Percentiles rank a stretch among this genome's conserved stretches.
These are phyloP conservation scores for Percopsis transmontana DNA, from an alignment of 2,113 vertebrate genomes.

Conservation along the genomic window DNA sequence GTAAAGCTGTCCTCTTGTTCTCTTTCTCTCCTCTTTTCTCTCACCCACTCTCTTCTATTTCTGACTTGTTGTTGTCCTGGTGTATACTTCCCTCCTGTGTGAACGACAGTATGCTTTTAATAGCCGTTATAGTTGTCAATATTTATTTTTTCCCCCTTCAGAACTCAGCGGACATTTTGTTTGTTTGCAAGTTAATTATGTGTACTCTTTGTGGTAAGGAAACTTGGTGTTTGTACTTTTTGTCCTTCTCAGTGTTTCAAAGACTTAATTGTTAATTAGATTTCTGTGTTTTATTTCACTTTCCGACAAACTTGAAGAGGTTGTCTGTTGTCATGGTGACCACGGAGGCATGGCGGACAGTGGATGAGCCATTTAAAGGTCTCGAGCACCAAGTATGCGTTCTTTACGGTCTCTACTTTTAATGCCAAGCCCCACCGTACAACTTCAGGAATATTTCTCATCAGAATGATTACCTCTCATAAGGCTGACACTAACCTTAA, in stretches of 20 bases:
- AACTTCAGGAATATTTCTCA: constrained; percentile 22
- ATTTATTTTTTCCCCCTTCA: constrained; percentile 57
- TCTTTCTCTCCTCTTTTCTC: constrained; percentile 35
- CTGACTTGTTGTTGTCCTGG: constrained; percentile 66
- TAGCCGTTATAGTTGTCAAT: constrained; percentile 74
- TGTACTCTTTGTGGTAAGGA: constrained; percentile 75
- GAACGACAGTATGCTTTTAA: constrained; percentile 71
- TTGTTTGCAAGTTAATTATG: constrained; percentile 69
- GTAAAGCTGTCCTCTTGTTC: constrained; percentile 75
- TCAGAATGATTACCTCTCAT: constrained; percentile 23
- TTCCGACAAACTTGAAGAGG: constrained; percentile 57
- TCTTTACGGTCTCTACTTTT: constrained; percentile 34
- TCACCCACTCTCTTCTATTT: constrained; percentile 10
- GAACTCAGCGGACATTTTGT: constrained; percentile 71
- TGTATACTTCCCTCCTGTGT: constrained; percentile 70
- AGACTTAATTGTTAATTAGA: constrained; percentile 8
- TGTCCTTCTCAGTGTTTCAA: constrained; percentile 72
- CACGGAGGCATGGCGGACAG: constrained; percentile 28
- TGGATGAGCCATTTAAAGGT: constrained; percentile 33
- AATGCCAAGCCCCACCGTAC: constrained; percentile 9
- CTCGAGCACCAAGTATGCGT: constrained; percentile 21
- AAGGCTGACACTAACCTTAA: constrained; percentile 31
- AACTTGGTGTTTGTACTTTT: constrained; percentile 78
- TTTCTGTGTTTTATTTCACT: constrained; percentile 21
- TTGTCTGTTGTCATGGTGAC: constrained; percentile 47